A percentile compares a stretch with the other conserved stretches of the same genome.
Evolutionary conservation across 2,888 invertebrate species (phyloP).

Genomic region (Pollenia angustigena): DNA sequence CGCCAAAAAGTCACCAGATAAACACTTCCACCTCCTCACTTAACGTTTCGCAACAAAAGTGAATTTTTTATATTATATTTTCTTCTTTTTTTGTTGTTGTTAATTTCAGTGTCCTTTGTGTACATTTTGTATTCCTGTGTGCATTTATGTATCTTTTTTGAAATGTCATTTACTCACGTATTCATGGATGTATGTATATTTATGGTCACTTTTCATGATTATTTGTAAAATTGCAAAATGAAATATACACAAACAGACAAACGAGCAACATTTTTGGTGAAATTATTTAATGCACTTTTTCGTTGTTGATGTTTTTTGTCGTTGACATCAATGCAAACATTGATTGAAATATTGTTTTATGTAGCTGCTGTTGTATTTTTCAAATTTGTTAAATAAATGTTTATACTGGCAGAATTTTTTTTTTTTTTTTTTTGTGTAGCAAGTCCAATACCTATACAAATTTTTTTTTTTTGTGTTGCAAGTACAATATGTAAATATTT

Average conservation of each 20-base stretch:
- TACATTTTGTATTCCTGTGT: not conserved
- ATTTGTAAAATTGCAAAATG: conserved; percentile 33
- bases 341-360: conserved; percentile 32
- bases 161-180: conserved; percentile 50
- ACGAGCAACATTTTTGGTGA: conserved; percentile 1
- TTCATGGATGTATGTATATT: conserved; percentile 40
- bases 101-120: conserved; percentile 40
- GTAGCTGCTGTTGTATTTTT: not conserved
- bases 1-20: not conserved
- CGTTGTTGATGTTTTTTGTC: not conserved
- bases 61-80: not conserved
- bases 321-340: conserved; percentile 5
- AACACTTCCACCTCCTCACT: not conserved
- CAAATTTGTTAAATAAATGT: conserved; percentile 31
- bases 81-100: not conserved
- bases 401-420: not conserved
- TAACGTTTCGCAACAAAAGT: conserved; percentile 1
- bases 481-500: not conserved
- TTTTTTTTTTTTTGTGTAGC: not conserved
- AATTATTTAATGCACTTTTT: conserved; percentile 30
- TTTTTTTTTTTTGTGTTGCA: no score
- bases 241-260: not conserved
- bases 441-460: not conserved
- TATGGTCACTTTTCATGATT: conserved; percentile 58
- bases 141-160: conserved; percentile 5